A percentile compares a stretch with the other conserved stretches of the same genome.
Evolutionary conservation across 2,113 vertebrate species (phyloP).

Genomic region (Sus scrofa): T2T-Sscrofa CM000824.6:82104001-82104500

Average conservation of each 20-base stretch:
- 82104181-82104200: not conserved
- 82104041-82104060: not conserved
- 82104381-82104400: not conserved
- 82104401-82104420: not conserved
- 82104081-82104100: not conserved
- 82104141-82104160: not conserved
- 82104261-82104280: not conserved
- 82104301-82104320: not conserved
- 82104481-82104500: not conserved
- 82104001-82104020: not conserved
- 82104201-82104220: not conserved
- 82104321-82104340: not conserved
- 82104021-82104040: not conserved
- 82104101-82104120: not conserved
- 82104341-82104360: not conserved
- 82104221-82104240: not conserved
- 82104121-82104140: not conserved
- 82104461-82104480: not conserved
- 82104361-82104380: not conserved
- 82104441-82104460: not conserved
- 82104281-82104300: not conserved
- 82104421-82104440: not conserved
- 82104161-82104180: conserved; percentile 1
- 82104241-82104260: not conserved
- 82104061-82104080: not conserved